Base-by-base conservation (phyloP, 2,113 vertebrate genomes). In the Pitta sordida region DNA sequence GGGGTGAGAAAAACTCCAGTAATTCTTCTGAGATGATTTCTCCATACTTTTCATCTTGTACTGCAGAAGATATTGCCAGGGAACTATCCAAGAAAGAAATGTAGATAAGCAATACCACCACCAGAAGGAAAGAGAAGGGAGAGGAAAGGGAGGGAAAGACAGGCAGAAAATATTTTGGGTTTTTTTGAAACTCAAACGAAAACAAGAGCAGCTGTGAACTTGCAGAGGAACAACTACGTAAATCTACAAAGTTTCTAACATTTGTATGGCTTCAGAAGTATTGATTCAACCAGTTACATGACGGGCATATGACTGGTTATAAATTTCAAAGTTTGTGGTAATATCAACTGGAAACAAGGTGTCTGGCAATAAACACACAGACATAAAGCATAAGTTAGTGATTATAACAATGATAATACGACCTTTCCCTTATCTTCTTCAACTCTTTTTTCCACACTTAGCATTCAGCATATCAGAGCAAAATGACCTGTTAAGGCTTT, bases 11-110 rank as follows among this genome's bases (percentile, higher is more conserved):
- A 96, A 96, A 36, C 60, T 92, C 78, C 64, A 96, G 46, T 75
- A 88, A 92, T 85, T 94, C 55, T 96, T 96, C 48, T 58, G 87
- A 79, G 83, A 93, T 58, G 27, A 86, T 91, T 95, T 96, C 88
- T 94, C 59, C 65, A 73, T 68, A 43, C 34, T 68, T 91, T 97
- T 92, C 64, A 62, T 95, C 85, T 78, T 93, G 81, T 94, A 82
- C 82, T 11, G 0, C 48, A 94, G 64, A 94, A 91, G 64, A 71
- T 23, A 63, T 75, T 90, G 76, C 74, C 65, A 90, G 59, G 43
- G 71, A 96, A 86, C 83, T 91, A 91, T 75, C 48, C 69, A 77
- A 96, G 75, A 91, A 77, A 92, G 82, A 93, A 96, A 90, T 53
- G 77, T 37, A 74, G 88, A 95, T 69, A 92, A 90, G 69, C 22